Conservation (phyloP, 2,888 invertebrate species). For the Hemaris fuciformis region DNA sequence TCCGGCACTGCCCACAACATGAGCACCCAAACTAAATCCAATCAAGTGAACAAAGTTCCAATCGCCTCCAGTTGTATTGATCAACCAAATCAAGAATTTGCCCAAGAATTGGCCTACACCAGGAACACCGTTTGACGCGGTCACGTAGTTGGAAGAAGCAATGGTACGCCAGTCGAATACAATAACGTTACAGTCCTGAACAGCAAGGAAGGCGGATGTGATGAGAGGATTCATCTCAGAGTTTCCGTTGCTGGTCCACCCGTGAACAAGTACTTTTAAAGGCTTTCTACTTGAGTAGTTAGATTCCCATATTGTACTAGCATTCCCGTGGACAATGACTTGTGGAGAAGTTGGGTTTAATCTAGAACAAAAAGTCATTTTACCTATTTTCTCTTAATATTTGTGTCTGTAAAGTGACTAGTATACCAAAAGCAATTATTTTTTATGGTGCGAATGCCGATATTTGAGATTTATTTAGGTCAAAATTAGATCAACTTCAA, state of each 20-base stretch:
- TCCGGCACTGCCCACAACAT: constrained; percentile 52
- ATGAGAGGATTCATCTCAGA: constrained; percentile 36
- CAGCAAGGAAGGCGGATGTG: constrained; percentile 40
- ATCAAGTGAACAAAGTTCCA: constrained; percentile 51
- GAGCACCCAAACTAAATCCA: constrained; percentile 61
- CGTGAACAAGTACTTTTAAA: constrained; percentile 45
- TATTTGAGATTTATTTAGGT: too few species aligned
- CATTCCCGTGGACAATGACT: constrained; percentile 37
- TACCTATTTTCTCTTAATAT: too few species aligned
- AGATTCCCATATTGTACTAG: constrained; percentile 38
- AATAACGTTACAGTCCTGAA: constrained; percentile 45
- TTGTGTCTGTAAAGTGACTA: too few species aligned
- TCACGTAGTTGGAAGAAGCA: constrained; percentile 25
- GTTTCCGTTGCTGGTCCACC: constrained; percentile 44
- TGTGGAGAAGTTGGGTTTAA: constrained; percentile 38
- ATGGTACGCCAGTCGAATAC: constrained; percentile 47
- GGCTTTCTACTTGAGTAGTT: constrained; percentile 39
- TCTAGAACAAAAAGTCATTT: constrained; percentile 17
- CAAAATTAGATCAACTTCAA: too few species aligned
- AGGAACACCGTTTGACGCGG: constrained; percentile 28
- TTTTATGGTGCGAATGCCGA: too few species aligned
- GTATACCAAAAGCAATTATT: too few species aligned
- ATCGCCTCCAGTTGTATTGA: constrained; percentile 39
- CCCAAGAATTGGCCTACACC: constrained; percentile 33
- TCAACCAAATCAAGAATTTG: constrained; percentile 45